phyloP scores from a whole-genome alignment of 2,113 vertebrate species.

The Pungitius pungitius region DNA sequence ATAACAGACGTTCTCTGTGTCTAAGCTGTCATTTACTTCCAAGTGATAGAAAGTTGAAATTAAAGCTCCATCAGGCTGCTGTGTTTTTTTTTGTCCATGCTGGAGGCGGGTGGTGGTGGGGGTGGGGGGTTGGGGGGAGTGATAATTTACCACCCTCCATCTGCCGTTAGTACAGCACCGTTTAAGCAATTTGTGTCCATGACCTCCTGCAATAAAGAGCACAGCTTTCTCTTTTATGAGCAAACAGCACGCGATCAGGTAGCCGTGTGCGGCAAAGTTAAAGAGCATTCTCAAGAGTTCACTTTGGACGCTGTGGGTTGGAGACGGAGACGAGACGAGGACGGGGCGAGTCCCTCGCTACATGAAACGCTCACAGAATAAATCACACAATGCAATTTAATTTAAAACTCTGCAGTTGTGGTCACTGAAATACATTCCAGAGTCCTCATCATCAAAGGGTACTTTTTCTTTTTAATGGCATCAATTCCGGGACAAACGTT shows the following conservation, averaged over 20 bases:
- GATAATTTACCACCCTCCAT: not conserved
- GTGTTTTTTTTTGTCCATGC: not conserved
- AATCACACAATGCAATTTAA: not conserved
- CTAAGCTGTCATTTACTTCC: not conserved
- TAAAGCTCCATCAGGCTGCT: not conserved
- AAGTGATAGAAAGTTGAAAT: not conserved
- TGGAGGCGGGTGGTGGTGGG: not conserved
- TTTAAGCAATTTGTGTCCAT: constrained; percentile 50
- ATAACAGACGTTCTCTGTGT: not conserved
- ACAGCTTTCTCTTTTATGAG: constrained; percentile 48
- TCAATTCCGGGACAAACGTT: no score
- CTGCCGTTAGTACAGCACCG: constrained; percentile 11
- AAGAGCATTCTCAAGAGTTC: constrained; percentile 50
- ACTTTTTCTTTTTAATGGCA: not conserved
- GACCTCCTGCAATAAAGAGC: constrained; percentile 31
- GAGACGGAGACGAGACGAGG: no score
- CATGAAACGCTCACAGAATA: not conserved
- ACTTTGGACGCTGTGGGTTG: no score
- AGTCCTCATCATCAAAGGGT: not conserved
- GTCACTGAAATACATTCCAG: not conserved
- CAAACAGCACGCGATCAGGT: constrained; percentile 39
- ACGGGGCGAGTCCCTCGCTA: not conserved
- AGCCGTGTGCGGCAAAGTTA: constrained; percentile 4
- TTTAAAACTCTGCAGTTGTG: not conserved
- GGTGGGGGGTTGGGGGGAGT: not conserved